Conservation (phyloP, 2,113 vertebrate species). For the Cynocephalus volans region DNA sequence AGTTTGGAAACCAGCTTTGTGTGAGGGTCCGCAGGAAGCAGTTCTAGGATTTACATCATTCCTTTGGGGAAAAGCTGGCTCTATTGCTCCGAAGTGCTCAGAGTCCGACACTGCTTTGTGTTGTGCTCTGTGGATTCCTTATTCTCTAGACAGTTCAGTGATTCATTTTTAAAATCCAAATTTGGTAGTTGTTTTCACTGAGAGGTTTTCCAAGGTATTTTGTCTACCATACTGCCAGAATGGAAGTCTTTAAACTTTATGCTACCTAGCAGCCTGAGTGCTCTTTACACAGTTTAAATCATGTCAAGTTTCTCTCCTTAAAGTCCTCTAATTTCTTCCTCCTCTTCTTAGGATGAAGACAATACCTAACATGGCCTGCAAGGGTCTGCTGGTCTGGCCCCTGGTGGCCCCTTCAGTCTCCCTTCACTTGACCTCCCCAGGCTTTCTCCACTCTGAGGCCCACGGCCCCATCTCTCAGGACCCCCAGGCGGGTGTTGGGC, state of each 20-base stretch:
- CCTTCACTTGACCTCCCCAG: neutral
- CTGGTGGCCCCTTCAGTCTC: accelerated
- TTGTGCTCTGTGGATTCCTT: neutral
- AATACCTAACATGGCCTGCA: neutral
- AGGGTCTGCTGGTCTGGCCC: neutral
- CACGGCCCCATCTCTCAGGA: neutral
- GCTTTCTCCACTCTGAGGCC: neutral
- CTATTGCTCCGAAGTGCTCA: neutral
- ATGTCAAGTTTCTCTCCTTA: neutral
- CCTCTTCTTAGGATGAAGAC: neutral
- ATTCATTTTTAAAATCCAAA: neutral
- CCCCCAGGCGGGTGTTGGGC: too few relatives aligned
- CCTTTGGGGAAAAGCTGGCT: neutral
- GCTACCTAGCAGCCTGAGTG: neutral
- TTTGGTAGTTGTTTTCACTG: neutral
- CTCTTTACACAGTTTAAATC: neutral
- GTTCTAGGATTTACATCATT: neutral
- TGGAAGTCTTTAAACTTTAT: neutral
- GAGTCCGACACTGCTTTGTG: neutral
- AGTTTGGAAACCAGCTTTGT: neutral
- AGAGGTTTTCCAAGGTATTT: neutral
- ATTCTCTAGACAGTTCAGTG: neutral
- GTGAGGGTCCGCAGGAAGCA: too few relatives aligned
- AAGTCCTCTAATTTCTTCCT: neutral
- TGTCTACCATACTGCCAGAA: neutral